Conservation (phyloP, 2,888 invertebrate genomes). For the Oscheius myriophilus region DNA sequence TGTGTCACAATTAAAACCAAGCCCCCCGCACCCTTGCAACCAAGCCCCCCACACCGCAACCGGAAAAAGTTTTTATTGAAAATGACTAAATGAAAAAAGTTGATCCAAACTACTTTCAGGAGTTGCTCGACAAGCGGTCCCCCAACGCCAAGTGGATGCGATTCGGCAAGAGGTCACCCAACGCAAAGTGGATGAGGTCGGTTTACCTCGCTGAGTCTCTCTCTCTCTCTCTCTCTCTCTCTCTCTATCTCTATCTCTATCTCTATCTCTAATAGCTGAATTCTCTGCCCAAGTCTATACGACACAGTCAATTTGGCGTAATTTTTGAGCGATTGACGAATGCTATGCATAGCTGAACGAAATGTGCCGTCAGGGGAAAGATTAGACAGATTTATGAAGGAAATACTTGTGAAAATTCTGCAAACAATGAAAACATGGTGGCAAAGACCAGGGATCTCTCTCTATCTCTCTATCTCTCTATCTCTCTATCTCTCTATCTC, state of each 20-base stretch:
- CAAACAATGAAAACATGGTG: not conserved
- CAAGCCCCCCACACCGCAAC: too few relatives aligned
- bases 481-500: too few relatives aligned
- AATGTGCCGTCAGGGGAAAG: too few relatives aligned
- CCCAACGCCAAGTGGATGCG: slow-evolving; percentile 68
- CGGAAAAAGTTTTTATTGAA: too few relatives aligned
- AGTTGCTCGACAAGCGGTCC: slow-evolving; percentile 50
- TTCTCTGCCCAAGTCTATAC: not conserved
- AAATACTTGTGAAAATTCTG: too few relatives aligned
- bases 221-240: not conserved
- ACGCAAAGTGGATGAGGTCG: slow-evolving; percentile 66
- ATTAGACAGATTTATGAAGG: too few relatives aligned
- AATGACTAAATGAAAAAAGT: too few relatives aligned
- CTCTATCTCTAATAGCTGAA: not conserved
- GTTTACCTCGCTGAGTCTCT: not conserved
- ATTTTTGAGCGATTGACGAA: not conserved
- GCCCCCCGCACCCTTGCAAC: too few relatives aligned
- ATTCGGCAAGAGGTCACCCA: slow-evolving; percentile 67
- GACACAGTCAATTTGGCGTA: not conserved
- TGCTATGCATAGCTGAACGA: not conserved
- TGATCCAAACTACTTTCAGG: too few relatives aligned
- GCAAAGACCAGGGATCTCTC: too few relatives aligned
- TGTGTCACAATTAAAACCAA: too few relatives aligned
- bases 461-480: too few relatives aligned
- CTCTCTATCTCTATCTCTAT: not conserved